Evolutionary conservation across 2,797 vertebrate genomes (phyloP).

Genomic region (Chromis chromis): DNA sequence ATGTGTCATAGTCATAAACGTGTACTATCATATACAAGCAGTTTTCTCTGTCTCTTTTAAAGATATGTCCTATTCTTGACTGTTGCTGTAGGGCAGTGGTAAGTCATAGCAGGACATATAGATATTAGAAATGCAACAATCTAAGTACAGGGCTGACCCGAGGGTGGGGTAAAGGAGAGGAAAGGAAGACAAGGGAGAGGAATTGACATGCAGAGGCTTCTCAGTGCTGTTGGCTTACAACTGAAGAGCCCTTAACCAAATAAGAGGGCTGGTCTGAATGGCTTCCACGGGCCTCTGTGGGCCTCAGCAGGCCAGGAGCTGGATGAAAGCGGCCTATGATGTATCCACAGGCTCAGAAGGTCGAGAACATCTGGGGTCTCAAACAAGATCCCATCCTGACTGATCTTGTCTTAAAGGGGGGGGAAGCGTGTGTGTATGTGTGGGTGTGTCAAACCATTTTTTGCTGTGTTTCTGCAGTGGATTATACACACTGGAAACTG

Average conservation of each 20-base stretch:
- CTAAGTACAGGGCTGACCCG: slow-evolving; percentile 36
- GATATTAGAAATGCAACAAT: slow-evolving; percentile 62
- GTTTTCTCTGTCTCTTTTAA: slow-evolving; percentile 12
- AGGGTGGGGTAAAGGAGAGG: background rate
- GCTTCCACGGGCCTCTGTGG: slow-evolving; percentile 60
- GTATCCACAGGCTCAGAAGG: slow-evolving; percentile 55
- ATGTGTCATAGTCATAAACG: background rate
- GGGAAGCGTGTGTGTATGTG: background rate
- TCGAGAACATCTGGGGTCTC: slow-evolving; percentile 61
- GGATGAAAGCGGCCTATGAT: slow-evolving; percentile 63
- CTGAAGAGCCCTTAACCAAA: slow-evolving; percentile 75
- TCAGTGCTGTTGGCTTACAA: slow-evolving; percentile 58
- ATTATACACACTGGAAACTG: background rate
- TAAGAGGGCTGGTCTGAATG: slow-evolving; percentile 62
- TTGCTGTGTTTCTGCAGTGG: slow-evolving; percentile 14
- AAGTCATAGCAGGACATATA: slow-evolving; percentile 51
- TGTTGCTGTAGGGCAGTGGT: slow-evolving; percentile 47
- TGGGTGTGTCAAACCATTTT: background rate
- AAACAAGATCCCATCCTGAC: slow-evolving; percentile 49
- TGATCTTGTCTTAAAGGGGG: slow-evolving; percentile 42
- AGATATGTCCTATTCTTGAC: slow-evolving; percentile 4
- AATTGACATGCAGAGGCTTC: slow-evolving; percentile 60
- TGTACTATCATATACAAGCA: background rate
- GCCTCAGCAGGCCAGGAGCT: slow-evolving; percentile 53
- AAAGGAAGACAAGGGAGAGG: slow-evolving; percentile 44